These are phyloP conservation scores for Proisotoma minuta DNA, from an alignment of 2,888 invertebrate species.

Conservation along the genomic window DNA sequence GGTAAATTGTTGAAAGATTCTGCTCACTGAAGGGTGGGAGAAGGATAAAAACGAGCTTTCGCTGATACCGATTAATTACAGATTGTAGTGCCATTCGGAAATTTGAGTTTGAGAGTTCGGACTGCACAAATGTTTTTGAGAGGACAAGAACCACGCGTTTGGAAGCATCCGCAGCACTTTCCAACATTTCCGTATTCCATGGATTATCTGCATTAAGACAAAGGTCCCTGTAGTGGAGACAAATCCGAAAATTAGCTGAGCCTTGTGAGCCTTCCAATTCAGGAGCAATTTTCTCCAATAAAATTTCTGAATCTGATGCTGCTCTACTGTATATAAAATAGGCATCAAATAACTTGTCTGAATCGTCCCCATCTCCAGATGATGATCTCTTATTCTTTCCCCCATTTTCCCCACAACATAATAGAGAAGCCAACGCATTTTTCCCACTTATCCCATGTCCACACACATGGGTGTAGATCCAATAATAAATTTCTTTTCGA, in stretches of 20 bases:
- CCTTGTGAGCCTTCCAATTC: conserved; percentile 52
- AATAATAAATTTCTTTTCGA: conserved; percentile 37
- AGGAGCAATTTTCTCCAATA: conserved; percentile 52
- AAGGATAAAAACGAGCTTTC: conserved; percentile 58
- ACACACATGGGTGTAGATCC: conserved; percentile 11
- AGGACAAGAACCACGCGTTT: conserved; percentile 76
- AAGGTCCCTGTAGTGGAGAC: conserved; percentile 69
- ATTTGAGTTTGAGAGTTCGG: conserved; percentile 83
- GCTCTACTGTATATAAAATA: conserved; percentile 85
- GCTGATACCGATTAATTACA: conserved; percentile 62
- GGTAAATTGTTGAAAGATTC: conserved; percentile 27
- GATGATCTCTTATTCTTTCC: conserved; percentile 62
- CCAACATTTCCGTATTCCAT: conserved; percentile 53
- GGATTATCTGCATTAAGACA: conserved; percentile 50
- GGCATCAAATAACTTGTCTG: conserved; percentile 64
- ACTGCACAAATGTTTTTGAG: conserved; percentile 77
- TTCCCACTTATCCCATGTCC: background rate
- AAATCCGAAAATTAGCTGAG: conserved; percentile 54
- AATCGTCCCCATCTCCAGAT: conserved; percentile 44
- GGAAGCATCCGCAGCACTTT: conserved; percentile 53
- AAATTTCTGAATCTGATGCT: conserved; percentile 62
- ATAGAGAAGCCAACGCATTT: background rate
- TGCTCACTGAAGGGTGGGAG: conserved; percentile 48
- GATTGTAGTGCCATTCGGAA: conserved; percentile 78
- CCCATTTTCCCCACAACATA: conserved; percentile 8